Base-by-base conservation (phyloP, 2,113 vertebrate species). In the Empidonax traillii region DNA sequence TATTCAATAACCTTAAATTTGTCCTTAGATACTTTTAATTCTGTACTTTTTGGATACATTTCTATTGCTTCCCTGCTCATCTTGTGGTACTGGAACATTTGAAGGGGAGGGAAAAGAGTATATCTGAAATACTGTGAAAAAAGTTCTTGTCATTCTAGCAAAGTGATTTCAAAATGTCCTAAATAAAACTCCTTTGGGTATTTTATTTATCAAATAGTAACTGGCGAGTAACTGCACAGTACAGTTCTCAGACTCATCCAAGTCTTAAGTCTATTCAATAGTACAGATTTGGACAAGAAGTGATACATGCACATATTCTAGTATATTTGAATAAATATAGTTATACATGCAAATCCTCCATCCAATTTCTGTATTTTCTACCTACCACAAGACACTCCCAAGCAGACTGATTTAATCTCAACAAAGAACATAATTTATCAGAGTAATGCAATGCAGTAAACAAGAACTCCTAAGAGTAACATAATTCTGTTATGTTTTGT, bases 291-390 rank as follows among this genome's bases (percentile, higher is more conserved):
- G 53, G 73, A 95, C 72, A 85, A 85, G 52, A 73, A 74, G 51
- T 79, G 87, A 83, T 96, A 90, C 96, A 97, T 93, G 28, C 24
- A 63, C 6, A 11, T 72, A 56, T 83, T 85, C 76, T 95, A 95
- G 96, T 96, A 85, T 88, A 97, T 95, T 97, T 91, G 72, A 94
- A 97, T 17, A 94, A 85, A 67, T 78, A 44, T 72, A 35, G n/a
- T 73, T 95, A 86, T 39, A 66, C 90, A 76, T 78, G 96, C 93
- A 97, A 97, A 87, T 71, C 44, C 25, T 90, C 44, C 76, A 63
- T 88, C 53, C 33, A 67, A 20, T 49, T 97, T 95, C 71, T 97
- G 8, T 27, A 28, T 92, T 92, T 96, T 95, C 73, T 96, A 76
- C 69, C 39, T 85, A 63, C 33, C 23, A 91, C 39, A 91, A 84